Evolutionary conservation across 2,888 invertebrate species (phyloP), one percentile per base, ranked within the genome.

Genomic region (Horisme vitalbata): DNA sequence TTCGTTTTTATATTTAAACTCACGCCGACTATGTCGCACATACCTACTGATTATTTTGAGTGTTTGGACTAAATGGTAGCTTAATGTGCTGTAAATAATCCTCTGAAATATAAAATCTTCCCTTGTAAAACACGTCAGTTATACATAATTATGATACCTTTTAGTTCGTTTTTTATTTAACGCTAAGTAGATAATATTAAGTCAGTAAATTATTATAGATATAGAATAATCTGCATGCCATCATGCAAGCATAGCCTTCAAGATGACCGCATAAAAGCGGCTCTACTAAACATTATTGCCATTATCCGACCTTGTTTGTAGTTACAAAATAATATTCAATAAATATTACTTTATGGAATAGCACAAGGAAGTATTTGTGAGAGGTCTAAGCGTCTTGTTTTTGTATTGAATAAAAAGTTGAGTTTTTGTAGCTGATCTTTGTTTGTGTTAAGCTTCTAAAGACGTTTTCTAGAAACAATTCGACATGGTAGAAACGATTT

Each of bases 201-300:
- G n/a, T n/a, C 28, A 20, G 8, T 20, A 4, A 3, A 8, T 23
- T 23, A 23, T 23, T 23, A 32, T 11, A 5, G 18, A 6, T 5
- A 32, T 24, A 14, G 34, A 8, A 26, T 31, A 36, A 9, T 21
- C 9, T 13, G 13, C 35, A 21, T 44, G 32, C n/a, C 31, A 4
- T 37, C 12, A 37, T 36, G 9, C 43, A 18, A 12, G 9, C 12
- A 31, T n/a, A 45, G 45, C 55, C 52, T 52, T 49, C 45, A 38
- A 23, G 43, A 46, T 49, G 48, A 46, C 45, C 44, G 43, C 36
- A 41, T 31, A 31, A 14, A 27, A 21, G 35, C 38, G 4, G 21
- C 15, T 33, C 21, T 8, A 10, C n/a, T 4, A 20, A 8, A 37
- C 14, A 27, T 34, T 32, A 24, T 8, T 10, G 23, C 30, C 34